Conservation (phyloP, 2,797 vertebrate genomes). For the Tarsius wallacei region DNA sequence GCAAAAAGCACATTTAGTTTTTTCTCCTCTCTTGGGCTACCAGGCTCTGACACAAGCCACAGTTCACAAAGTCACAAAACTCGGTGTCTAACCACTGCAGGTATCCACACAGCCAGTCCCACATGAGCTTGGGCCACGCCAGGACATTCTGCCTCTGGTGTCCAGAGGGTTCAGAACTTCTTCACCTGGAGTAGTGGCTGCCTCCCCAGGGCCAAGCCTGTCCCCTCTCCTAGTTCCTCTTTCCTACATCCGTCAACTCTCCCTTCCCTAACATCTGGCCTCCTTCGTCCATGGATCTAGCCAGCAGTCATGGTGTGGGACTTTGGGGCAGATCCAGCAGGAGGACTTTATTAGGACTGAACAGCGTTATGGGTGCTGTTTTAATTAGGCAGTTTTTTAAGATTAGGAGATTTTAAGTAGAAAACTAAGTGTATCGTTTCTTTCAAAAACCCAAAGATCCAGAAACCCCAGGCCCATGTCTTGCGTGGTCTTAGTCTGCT, state of each 20-base stretch:
- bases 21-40: not conserved
- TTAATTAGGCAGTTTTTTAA: conserved; percentile 26
- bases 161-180: not conserved
- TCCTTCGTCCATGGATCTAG: not conserved
- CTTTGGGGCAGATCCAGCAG: not conserved
- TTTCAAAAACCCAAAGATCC: conserved; percentile 25
- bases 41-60: not conserved
- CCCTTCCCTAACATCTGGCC: not conserved
- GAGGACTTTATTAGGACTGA: conserved; percentile 46
- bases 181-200: not conserved
- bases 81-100: not conserved
- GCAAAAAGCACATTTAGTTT: not conserved
- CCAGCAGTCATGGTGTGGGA: not conserved
- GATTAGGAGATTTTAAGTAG: not conserved
- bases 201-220: not conserved
- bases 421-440: conserved; percentile 20
- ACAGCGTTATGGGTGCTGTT: not conserved
- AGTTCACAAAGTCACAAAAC: conserved; percentile 21
- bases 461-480: not conserved
- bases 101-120: not conserved
- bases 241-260: not conserved
- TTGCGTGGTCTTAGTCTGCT: not conserved
- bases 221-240: conserved; percentile 2
- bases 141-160: not conserved
- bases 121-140: not conserved